These are phyloP conservation scores for Eilema sororculum DNA, from an alignment of 2,888 invertebrate genomes.

Conservation along the genomic window DNA sequence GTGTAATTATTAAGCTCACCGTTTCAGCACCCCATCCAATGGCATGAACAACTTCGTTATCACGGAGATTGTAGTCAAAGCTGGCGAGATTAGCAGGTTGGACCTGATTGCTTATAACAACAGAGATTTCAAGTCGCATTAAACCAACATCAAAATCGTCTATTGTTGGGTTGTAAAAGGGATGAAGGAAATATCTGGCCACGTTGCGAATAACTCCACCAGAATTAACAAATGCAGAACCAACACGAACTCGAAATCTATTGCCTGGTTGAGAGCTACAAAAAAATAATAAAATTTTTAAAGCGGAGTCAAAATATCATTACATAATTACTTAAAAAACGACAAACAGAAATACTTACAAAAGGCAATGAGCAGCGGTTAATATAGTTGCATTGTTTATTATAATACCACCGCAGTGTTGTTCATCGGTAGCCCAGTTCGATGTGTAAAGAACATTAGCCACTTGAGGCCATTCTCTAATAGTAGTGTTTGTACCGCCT, in stretches of 20 bases:
- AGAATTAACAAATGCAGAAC: not conserved
- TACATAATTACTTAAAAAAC: not conserved
- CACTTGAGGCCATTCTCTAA: slow-evolving; percentile 9
- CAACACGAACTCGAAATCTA: slow-evolving; percentile 32
- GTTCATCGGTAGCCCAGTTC: slow-evolving; percentile 7
- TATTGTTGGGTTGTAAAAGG: slow-evolving; percentile 5
- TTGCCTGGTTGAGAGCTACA: not conserved
- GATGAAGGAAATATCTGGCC: not conserved
- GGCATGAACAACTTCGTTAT: slow-evolving; percentile 1
- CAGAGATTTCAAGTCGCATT: not conserved
- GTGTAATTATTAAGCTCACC: not conserved
- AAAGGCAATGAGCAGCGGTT: slow-evolving; percentile 11
- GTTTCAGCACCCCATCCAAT: slow-evolving; percentile 5
- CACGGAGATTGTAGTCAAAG: not conserved
- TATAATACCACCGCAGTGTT: slow-evolving; percentile 12
- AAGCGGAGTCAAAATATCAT: not conserved
- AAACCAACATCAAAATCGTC: slow-evolving; percentile 7
- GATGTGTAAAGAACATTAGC: slow-evolving; percentile 1
- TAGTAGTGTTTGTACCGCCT: not conserved
- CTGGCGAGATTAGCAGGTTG: slow-evolving; percentile 5
- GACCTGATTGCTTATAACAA: not conserved
- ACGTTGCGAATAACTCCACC: slow-evolving; percentile 3
- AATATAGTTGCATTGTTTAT: not conserved
- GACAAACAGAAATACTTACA: not conserved
- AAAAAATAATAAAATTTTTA: not conserved